These are phyloP conservation scores for Polyploca ridens DNA, from an alignment of 2,888 invertebrate genomes.

Conservation along the genomic window DNA sequence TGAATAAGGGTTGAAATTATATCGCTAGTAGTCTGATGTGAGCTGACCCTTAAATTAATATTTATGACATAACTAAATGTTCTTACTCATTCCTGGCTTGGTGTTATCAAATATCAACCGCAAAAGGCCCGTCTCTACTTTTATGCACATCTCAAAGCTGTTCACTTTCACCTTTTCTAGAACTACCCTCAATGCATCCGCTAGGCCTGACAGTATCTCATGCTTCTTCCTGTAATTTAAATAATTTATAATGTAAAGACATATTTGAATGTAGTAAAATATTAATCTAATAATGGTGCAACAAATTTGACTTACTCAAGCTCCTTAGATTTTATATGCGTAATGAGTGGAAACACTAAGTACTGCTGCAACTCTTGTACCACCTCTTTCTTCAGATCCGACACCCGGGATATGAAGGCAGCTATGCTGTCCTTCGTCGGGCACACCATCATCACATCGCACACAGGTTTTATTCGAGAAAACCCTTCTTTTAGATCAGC, in stretches of 20 bases:
- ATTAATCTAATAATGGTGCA: too few relatives aligned
- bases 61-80: conserved; percentile 7
- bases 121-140: conserved; percentile 82
- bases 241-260: background rate
- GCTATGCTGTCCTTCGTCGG: conserved; percentile 69
- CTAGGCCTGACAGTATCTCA: conserved; percentile 76
- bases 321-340: conserved; percentile 62
- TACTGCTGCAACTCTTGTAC: conserved; percentile 82
- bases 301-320: conserved; percentile 55
- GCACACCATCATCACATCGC: conserved; percentile 77
- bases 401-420: conserved; percentile 55
- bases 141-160: conserved; percentile 79
- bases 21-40: too few relatives aligned
- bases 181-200: conserved; percentile 77
- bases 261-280: too few relatives aligned
- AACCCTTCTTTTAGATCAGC: conserved; percentile 65
- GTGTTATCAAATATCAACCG: conserved; percentile 82
- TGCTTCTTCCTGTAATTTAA: conserved; percentile 60
- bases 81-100: conserved; percentile 79
- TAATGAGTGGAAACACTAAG: conserved; percentile 80
- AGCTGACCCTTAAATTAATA: too few relatives aligned
- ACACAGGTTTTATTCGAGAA: conserved; percentile 78
- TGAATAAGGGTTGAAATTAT: too few relatives aligned
- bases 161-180: conserved; percentile 77
- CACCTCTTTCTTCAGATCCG: conserved; percentile 63